Evolutionary conservation across 2,888 invertebrate genomes (phyloP), one percentile per base, ranked within the genome.

Genomic region (Melolontha melolontha): DNA sequence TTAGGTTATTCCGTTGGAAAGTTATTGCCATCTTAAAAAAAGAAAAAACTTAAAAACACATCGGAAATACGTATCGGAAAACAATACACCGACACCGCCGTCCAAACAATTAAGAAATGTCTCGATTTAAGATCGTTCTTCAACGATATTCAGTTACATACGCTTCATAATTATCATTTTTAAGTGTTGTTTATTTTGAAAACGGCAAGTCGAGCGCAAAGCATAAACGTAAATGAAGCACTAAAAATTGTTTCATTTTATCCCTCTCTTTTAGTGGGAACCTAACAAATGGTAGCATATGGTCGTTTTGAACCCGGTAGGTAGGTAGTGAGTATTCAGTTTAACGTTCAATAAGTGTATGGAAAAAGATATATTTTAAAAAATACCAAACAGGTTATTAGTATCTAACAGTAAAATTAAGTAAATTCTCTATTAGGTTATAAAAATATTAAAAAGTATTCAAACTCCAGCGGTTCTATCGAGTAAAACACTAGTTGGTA

Each of bases 121-220:
- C 44, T 27, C 44, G 59, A 59, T 59, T 59, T 59, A 59, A 62
- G 59, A 62, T 62, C 64, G 52, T 11, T 54, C 54, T 17, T 52
- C 66, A 66, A 66, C 66, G 59, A 12, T 66, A 66, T 66, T 50
- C 22, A 27, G 57, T 66, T 66, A 66, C 66, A 66, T 50, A 59
- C 41, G 66, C 40, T 59, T 66, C 59, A 55, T 66, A 54, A 66
- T 54, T 66, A 55, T 66, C 59, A 59, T 66, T 66, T 66, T 66
- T 66, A 66, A 66, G 66, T 66, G 66, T 57, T 59, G 66, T 66
- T 66, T 66, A 66, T 66, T 66, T 66, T 57, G 57, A 66, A 66
- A 66, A 62, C 59, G 47, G 34, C 47, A 47, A 62, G 29, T 44
- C 40, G 54, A 54, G 54, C 57, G 51, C 49, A 66, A 59, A 49